Evolutionary conservation across 2,888 invertebrate genomes (phyloP).

Genomic region (Petrophora chlorosata): DNA sequence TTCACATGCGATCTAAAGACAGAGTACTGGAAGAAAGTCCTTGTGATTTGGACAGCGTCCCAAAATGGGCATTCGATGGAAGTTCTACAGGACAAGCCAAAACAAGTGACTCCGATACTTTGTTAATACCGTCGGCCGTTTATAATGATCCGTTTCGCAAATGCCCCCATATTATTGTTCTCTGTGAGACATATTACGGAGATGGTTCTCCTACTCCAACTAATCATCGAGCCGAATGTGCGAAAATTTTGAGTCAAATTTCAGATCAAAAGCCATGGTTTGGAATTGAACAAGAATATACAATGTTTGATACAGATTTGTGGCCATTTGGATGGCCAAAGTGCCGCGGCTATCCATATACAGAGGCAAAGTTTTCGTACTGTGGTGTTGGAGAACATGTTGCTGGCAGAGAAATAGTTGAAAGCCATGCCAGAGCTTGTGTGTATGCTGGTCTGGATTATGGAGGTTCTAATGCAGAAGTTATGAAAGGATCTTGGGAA

Average conservation of each 20-base stretch:
- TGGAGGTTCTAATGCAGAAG: constrained; percentile 98
- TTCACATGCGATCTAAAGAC: constrained; percentile 87
- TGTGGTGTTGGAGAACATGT: constrained; percentile 98
- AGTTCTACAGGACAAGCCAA: constrained; percentile 96
- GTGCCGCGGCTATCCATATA: constrained; percentile 90
- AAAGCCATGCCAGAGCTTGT: constrained; percentile 93
- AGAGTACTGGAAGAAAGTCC: constrained; percentile 86
- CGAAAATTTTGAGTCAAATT: constrained; percentile 78
- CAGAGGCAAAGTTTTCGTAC: constrained; percentile 92
- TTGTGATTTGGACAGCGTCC: constrained; percentile 77
- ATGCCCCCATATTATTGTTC: constrained; percentile 92
- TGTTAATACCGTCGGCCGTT: constrained; percentile 93
- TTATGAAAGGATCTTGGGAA: constrained; percentile 98
- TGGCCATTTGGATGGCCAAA: constrained; percentile 97
- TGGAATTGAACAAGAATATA: constrained; percentile 96
- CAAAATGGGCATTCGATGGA: constrained; percentile 96
- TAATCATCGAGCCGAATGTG: constrained; percentile 89
- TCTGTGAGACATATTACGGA: constrained; percentile 92
- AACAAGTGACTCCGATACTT: constrained; percentile 92
- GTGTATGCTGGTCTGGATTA: constrained; percentile 96
- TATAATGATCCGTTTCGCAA: constrained; percentile 95
- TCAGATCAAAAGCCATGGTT: constrained; percentile 91
- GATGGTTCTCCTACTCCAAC: constrained; percentile 89
- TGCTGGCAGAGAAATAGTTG: constrained; percentile 96
- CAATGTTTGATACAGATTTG: constrained; percentile 91